These are phyloP conservation scores for Pteropus alecto DNA, from an alignment of 2,113 vertebrate species.

Conservation along the genomic window DNA sequence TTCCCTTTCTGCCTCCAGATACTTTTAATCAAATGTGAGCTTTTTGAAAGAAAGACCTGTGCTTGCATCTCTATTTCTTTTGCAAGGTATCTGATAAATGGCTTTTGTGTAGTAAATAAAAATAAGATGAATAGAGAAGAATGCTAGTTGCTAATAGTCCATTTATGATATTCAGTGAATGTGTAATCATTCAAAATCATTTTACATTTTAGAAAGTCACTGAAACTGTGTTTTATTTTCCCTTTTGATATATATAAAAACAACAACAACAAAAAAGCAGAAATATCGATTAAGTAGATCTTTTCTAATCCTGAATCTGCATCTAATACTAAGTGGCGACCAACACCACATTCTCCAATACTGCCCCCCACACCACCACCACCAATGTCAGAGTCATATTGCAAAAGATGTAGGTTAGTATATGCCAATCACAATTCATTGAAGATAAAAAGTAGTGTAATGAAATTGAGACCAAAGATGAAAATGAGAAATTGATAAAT, in stretches of 20 bases:
- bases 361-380: fast-evolving
- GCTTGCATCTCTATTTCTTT: background rate
- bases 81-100: background rate
- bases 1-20: background rate
- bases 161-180: background rate
- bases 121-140: constrained; percentile 6
- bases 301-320: background rate
- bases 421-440: constrained; percentile 33
- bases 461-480: constrained; percentile 31
- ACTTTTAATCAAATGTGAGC: background rate
- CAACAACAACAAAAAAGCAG: background rate
- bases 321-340: background rate
- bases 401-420: background rate
- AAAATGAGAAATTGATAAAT: constrained; percentile 65
- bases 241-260: background rate
- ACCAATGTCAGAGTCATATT: background rate
- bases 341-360: background rate
- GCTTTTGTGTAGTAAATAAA: background rate
- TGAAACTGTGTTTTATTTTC: background rate
- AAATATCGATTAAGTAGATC: background rate
- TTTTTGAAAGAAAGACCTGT: background rate
- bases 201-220: constrained; percentile 14
- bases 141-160: background rate
- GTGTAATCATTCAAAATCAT: background rate
- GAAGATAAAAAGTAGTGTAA: constrained; percentile 56